Percentiles rank a stretch among this genome's conserved stretches.
phyloP scores from a whole-genome alignment of 35 echinoderm and acorn worm species.

The Lytechinus pictus region DNA sequence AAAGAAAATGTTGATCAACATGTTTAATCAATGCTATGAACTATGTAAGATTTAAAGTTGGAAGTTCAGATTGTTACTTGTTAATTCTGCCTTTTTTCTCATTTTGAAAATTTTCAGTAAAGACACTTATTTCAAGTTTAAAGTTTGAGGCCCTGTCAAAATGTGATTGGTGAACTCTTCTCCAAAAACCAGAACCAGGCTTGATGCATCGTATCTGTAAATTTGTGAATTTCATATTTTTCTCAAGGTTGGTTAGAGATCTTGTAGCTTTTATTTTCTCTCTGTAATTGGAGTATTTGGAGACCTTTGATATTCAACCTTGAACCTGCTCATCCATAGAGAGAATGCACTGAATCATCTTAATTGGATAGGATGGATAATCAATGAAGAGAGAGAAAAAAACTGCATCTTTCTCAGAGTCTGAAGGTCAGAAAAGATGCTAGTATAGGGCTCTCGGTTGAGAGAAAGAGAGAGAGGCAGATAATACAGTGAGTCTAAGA shows the following conservation, averaged over 20 bases:
- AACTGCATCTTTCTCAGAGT: background rate
- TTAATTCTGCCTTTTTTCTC: too few species aligned
- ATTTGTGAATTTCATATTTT: background rate
- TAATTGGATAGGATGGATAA: constrained; percentile 38
- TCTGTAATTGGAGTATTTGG: background rate
- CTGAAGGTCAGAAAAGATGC: background rate
- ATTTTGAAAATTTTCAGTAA: too few species aligned
- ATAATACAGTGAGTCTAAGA: background rate
- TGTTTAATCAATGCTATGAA: too few species aligned
- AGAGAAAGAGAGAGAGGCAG: background rate
- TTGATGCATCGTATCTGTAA: background rate
- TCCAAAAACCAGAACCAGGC: background rate
- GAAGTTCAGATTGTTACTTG: too few species aligned
- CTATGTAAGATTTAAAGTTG: too few species aligned
- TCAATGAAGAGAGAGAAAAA: background rate
- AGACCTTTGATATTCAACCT: background rate
- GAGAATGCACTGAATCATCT: constrained; percentile 26
- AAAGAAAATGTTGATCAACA: too few species aligned
- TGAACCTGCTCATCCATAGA: background rate
- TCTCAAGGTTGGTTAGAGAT: background rate
- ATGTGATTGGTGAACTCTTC: too few species aligned
- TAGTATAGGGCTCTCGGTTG: background rate
- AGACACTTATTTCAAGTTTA: too few species aligned
- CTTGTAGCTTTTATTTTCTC: background rate
- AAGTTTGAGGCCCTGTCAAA: too few species aligned